Evolutionary conservation across 2,888 invertebrate species (phyloP), one percentile per base, ranked within the genome.

Genomic region (Zaprionus bogoriensis): DNA sequence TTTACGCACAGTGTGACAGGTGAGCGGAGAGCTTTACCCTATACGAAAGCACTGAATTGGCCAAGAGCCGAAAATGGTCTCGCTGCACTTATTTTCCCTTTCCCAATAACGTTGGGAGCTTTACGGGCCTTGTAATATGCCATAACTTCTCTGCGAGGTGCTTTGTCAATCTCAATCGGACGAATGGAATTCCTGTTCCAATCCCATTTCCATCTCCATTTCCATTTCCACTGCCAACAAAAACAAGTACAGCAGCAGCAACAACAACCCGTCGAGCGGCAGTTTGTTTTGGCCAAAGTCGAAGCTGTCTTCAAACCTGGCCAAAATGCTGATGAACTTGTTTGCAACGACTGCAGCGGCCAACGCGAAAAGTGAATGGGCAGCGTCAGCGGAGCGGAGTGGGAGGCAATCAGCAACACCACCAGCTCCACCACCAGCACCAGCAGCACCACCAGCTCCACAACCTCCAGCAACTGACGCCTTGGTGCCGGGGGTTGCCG

Each of bases 311-410:
- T 12, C 38, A 47, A 51, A 48, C 39, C 63, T 71, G 72, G 53
- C 80, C 79, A 75, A 69, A 58, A 75, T 82, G 80, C 74, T 80
- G 86, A 82, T 76, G 71, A 86, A 80, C 80, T 82, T 77, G 80
- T 80, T 80, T 80, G 67, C 52, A 44, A 79, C 75, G 85, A 79
- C 85, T 55, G 66, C 66, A 55, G 80, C 72, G 58, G 58, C 61
- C 61, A 63, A 39, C 62, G 45, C 58, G 66, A 74, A 81, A 82
- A 79, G 83, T 76, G 78, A 76, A 73, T 73, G 67, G 64, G 44
- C 41, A 28, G 25, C 20, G 19, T 25, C 25, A 14, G 45, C 1
- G 46, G 17, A 14, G 10, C 19, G 17, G 6, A 7, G 30, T 38
- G 25, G 10, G 2, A 9, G 32, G 7, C 32, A 17, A 36, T 14